Evolutionary conservation across 2,113 vertebrate genomes (phyloP).

Genomic region (Protomyctophum bolini): DNA sequence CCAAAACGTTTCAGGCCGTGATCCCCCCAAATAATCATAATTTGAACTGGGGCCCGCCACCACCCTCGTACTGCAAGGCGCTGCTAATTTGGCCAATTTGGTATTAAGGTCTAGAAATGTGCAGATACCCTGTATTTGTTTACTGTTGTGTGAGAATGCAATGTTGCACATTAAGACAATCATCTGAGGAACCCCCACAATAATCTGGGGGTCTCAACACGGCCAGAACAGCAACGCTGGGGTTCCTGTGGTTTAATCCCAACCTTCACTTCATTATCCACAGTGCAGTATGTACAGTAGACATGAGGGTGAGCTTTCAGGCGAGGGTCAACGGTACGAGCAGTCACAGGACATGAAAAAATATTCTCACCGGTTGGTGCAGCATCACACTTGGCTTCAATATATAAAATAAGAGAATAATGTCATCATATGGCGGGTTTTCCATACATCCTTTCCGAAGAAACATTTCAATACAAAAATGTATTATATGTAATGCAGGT

Average conservation of each 20-base stretch:
- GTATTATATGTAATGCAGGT: not conserved
- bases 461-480: conserved; percentile 8
- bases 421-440: not conserved
- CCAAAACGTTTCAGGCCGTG: too few relatives aligned
- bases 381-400: conserved; percentile 29
- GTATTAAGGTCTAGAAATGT: too few relatives aligned
- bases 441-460: too few relatives aligned
- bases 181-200: not conserved
- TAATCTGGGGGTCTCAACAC: too few relatives aligned
- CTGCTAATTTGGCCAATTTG: too few relatives aligned
- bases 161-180: not conserved
- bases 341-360: not conserved
- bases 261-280: not conserved
- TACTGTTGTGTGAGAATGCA: too few relatives aligned
- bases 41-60: too few relatives aligned
- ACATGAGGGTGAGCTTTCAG: not conserved
- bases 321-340: not conserved
- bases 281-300: not conserved
- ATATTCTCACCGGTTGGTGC: not conserved
- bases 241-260: too few relatives aligned
- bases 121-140: too few relatives aligned
- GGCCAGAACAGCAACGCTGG: too few relatives aligned
- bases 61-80: too few relatives aligned
- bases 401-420: conserved; percentile 25
- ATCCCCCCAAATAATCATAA: too few relatives aligned